Conservation (phyloP, 1,140 invertebrate genomes). For the Parapsyche elsis region DNA sequence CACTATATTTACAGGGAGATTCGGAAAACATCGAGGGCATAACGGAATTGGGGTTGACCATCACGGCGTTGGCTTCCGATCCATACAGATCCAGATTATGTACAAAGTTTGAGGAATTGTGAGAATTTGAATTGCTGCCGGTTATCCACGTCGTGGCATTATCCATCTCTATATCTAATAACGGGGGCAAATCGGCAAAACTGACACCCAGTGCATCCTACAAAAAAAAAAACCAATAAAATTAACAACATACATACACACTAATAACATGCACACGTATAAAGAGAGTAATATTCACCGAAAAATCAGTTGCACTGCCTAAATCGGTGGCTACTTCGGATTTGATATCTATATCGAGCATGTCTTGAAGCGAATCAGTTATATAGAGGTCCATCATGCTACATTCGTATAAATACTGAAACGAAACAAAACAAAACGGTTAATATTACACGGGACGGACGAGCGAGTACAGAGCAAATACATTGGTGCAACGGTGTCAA, state of each 20-base stretch:
- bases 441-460: not conserved
- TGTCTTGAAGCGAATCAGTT: constrained; percentile 77
- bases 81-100: constrained; percentile 79
- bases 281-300: constrained; percentile 59
- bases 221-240: constrained; percentile 39
- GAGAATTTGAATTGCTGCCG: constrained; percentile 69
- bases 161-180: constrained; percentile 74
- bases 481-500: too few species aligned
- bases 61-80: constrained; percentile 76
- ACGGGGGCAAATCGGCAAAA: constrained; percentile 74
- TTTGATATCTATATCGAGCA: constrained; percentile 86
- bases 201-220: constrained; percentile 68
- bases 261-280: not conserved
- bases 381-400: constrained; percentile 70
- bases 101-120: constrained; percentile 71
- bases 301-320: constrained; percentile 73
- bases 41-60: constrained; percentile 83
- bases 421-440: constrained; percentile 45
- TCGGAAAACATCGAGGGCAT: constrained; percentile 74
- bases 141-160: constrained; percentile 68
- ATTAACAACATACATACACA: not conserved
- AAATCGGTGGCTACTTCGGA: constrained; percentile 82
- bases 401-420: constrained; percentile 65
- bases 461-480: too few species aligned
- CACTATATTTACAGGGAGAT: constrained; percentile 64